phyloP scores from a whole-genome alignment of 2,797 vertebrate species.

The Oophaga sylvatica region DNA sequence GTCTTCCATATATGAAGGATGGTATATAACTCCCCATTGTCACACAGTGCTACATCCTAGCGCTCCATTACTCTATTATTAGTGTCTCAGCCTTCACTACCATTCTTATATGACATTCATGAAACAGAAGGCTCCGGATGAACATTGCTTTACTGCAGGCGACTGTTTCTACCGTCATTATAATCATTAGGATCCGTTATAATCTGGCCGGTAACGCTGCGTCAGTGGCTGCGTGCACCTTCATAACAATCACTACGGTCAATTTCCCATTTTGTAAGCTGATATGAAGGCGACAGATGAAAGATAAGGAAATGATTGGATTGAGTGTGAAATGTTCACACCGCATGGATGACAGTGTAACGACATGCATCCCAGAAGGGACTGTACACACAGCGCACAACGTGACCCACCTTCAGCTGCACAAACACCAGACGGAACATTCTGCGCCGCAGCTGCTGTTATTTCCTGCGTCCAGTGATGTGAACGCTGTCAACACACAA shows the following conservation, averaged over 20 bases:
- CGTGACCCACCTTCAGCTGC: slow-evolving; percentile 3
- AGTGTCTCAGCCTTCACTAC: not conserved
- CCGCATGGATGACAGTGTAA: not conserved
- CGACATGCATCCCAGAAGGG: not conserved
- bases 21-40: too few relatives aligned
- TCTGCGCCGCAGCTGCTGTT: not conserved
- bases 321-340: not conserved
- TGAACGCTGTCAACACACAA: not conserved
- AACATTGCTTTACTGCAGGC: not conserved
- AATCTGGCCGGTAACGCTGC: not conserved
- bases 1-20: too few relatives aligned
- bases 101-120: not conserved
- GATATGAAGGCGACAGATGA: not conserved
- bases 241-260: not conserved
- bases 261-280: not conserved
- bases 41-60: too few relatives aligned
- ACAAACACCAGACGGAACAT: not conserved
- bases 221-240: not conserved
- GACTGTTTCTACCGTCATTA: not conserved
- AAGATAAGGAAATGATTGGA: not conserved
- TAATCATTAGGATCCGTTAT: not conserved
- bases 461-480: not conserved
- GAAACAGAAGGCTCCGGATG: not conserved
- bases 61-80: not conserved
- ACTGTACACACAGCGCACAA: not conserved